Conservation (phyloP, 2,888 invertebrate species). For the Himalopsyche japonica region DNA sequence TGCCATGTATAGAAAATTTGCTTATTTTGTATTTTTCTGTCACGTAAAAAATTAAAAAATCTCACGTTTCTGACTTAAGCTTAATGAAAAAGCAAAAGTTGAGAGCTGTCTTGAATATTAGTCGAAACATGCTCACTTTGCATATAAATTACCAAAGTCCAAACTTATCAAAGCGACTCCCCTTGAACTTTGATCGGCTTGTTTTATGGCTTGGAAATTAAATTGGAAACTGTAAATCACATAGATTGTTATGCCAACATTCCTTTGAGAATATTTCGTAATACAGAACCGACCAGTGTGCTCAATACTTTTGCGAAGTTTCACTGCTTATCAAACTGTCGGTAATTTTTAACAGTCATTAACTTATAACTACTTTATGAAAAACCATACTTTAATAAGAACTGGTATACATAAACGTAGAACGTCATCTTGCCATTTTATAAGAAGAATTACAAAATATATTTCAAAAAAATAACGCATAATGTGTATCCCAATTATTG, state of each 20-base stretch:
- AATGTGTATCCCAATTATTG: too few relatives aligned
- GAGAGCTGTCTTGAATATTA: not conserved
- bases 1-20: not conserved
- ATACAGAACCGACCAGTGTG: not conserved
- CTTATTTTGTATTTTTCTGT: not conserved
- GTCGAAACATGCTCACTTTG: not conserved
- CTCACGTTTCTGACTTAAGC: not conserved
- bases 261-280: not conserved
- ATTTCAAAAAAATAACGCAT: too few relatives aligned
- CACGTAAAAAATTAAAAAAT: not conserved
- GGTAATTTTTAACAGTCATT: too few relatives aligned
- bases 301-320: too few relatives aligned
- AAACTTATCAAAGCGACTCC: not conserved
- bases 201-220: slow-evolving; percentile 12
- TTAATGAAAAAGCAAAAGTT: not conserved
- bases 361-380: too few relatives aligned
- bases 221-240: slow-evolving; percentile 6
- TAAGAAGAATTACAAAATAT: too few relatives aligned
- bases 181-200: not conserved
- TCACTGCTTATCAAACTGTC: too few relatives aligned
- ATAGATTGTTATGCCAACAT: not conserved
- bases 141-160: not conserved
- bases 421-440: too few relatives aligned
- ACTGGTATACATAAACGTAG: too few relatives aligned
- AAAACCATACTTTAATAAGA: too few relatives aligned